Conservation (phyloP, 2,888 invertebrate species). For the Cancer borealis region DNA sequence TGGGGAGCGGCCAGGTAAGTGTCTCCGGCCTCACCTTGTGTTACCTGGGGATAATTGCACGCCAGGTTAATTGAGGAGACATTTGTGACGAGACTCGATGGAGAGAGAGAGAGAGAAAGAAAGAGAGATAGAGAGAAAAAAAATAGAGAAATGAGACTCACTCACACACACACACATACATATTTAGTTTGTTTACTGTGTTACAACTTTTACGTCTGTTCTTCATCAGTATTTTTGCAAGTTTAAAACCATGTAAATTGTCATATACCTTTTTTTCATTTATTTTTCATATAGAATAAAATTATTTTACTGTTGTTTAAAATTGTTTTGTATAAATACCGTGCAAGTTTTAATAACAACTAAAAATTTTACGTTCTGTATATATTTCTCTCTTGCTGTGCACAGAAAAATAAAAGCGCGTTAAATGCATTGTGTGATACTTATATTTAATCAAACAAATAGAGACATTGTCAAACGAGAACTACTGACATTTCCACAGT, state of each 20-base stretch:
- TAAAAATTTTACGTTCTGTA: not conserved
- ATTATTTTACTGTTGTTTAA: not conserved
- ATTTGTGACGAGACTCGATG: not conserved
- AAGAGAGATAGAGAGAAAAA: conserved; percentile 20
- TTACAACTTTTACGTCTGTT: not conserved
- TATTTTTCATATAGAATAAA: not conserved
- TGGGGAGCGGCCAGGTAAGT: conserved; percentile 26
- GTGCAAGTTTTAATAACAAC: not conserved
- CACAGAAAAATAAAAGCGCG: not conserved
- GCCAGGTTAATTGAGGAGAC: conserved; percentile 10
- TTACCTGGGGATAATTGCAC: conserved; percentile 26
- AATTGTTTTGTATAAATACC: not conserved
- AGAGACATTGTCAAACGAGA: not conserved
- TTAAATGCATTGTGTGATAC: not conserved
- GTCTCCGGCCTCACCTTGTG: conserved; percentile 16
- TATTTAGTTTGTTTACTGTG: not conserved
- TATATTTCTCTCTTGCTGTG: not conserved
- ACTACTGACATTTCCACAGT: not conserved
- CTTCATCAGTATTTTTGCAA: conserved; percentile 6
- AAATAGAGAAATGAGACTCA: not conserved
- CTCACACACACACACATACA: conserved; percentile 8
- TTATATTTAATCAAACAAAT: not conserved
- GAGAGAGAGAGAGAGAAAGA: conserved; percentile 6
- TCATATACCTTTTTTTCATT: not conserved
- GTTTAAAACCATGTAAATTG: not conserved